These are phyloP conservation scores for Cirrhinus mrigala DNA, from an alignment of 2,797 vertebrate species.

Conservation along the genomic window DNA sequence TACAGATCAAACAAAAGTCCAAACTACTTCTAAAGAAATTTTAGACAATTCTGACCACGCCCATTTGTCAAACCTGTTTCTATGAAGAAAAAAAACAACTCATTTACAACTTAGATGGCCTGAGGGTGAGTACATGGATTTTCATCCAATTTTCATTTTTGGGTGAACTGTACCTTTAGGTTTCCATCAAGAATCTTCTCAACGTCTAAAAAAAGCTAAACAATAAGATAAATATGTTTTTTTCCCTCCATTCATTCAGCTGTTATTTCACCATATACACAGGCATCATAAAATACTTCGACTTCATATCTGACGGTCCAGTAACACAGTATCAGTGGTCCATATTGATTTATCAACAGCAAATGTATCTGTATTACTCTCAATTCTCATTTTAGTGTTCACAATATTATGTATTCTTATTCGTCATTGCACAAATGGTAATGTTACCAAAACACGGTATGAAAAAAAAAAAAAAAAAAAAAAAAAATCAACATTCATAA, in stretches of 20 bases:
- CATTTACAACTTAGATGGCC: not conserved
- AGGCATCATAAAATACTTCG: conserved; percentile 28
- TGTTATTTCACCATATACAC: conserved; percentile 21
- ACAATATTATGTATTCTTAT: not conserved
- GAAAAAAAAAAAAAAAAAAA: conserved; percentile 22
- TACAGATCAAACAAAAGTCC: too few species aligned
- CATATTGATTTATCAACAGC: conserved; percentile 19
- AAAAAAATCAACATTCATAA: conserved; percentile 29
- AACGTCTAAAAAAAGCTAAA: conserved; percentile 41
- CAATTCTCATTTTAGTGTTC: conserved; percentile 28
- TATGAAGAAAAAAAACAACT: not conserved
- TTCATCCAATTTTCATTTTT: not conserved
- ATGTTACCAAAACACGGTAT: conserved; percentile 19
- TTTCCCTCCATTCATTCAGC: conserved; percentile 12
- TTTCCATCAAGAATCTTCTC: conserved; percentile 28
- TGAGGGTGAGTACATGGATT: not conserved
- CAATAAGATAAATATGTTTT: conserved; percentile 15
- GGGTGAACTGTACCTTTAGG: not conserved
- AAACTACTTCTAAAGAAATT: not conserved
- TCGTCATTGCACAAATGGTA: conserved; percentile 6
- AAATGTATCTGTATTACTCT: not conserved
- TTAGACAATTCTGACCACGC: not conserved
- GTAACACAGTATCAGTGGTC: conserved; percentile 23
- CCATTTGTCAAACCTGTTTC: too few species aligned
- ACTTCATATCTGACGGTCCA: conserved; percentile 39